Evolutionary conservation across 2,888 invertebrate species (phyloP), one percentile per base, ranked within the genome.

Genomic region (Drepanosiphum platanoidis): DNA sequence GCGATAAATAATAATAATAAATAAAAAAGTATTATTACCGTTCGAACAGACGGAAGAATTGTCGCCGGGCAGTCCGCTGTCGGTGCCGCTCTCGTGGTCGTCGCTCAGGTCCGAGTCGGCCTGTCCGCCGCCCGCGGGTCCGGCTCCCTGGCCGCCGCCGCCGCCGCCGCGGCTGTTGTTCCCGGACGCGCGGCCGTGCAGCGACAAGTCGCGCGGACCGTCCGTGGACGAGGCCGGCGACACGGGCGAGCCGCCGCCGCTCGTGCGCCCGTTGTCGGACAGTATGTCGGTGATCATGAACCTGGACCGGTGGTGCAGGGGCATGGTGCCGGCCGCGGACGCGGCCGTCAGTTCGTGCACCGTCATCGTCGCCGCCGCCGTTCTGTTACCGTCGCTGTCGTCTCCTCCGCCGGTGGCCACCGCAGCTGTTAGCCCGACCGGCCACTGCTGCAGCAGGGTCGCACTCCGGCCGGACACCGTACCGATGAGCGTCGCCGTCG

Each of bases 241-340:
- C 90, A 91, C 88, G 90, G 90, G 87, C 89, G 90, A 88, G 18
- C 68, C 81, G n/a, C 52, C 74, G 90, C 91, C 89, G 90, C 89
- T 88, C 88, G 92, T 83, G 58, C 84, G 84, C 0, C 84, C 84
- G 71, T 87, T 87, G n/a, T 90, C 90, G 80, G 93, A 93, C 88
- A 96, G 91, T 89, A 96, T 96, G 90, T 96, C 96, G 88, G 95
- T 96, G 91, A 96, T 96, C 95, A 96, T 96, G 91, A 96, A 96
- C 88, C 95, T 91, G 87, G 95, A 95, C 88, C 95, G 92, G 61
- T 87, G 87, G 86, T 91, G 93, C 89, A 92, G 93, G 89, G 92
- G 91, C 90, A 90, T 88, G 88, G 88, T 88, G 86, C 91, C 92
- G 91, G 91, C 87, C 82, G 90, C 91, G 88, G 89, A 89, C 88